Base-by-base conservation (phyloP, 2,113 vertebrate genomes). In the Carlito syrichta region DNA sequence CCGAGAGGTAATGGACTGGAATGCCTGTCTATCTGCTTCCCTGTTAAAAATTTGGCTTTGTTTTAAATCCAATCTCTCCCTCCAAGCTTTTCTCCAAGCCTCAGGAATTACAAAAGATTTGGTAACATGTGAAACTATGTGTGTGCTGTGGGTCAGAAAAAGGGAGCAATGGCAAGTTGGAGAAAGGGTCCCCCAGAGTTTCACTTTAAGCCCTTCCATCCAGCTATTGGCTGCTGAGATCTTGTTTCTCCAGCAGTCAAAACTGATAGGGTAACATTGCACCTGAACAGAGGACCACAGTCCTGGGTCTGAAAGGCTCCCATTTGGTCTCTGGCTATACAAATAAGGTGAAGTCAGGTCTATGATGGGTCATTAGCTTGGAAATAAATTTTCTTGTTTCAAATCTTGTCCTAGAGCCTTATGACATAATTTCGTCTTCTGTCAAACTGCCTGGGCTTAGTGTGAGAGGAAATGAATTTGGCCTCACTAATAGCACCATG, bases 391-490 rank as follows among this genome's bases (percentile, higher is more conserved):
- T 89, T 81, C 50, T 95, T 30, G 27, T 30, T 95, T 89, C 54
- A 86, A 25, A 63, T 82, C n/a, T 86, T 89, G 16, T 94, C 19
- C 27, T 56, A 40, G 83, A 66, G 48, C 48, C 69, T 79, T 63
- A 82, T 84, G 60, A 38, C 40, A 45, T 92, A 7, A 73, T 74
- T 92, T 81, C 79, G 78, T 94, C 69, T 54, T 86, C 43, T 35
- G 92, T 94, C 60, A 91, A 40, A 89, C 27, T 95, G 62, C 88
- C 78, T 66, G n/a, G 86, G 69, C 43, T 93, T 74, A 32, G 17
- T 89, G 68, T 54, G 50, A 82, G n/a, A 38, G 2, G 45, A 73
- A 87, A 87, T 83, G 56, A 35, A 81, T 50, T 79, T 50, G 45
- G 22, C 52, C 11, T 95, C 23, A 27, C 50, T 93, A 12, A 91